Evolutionary conservation across 2,113 vertebrate species (phyloP), one percentile per base, ranked within the genome.

Genomic region (Polypterus senegalus): DNA sequence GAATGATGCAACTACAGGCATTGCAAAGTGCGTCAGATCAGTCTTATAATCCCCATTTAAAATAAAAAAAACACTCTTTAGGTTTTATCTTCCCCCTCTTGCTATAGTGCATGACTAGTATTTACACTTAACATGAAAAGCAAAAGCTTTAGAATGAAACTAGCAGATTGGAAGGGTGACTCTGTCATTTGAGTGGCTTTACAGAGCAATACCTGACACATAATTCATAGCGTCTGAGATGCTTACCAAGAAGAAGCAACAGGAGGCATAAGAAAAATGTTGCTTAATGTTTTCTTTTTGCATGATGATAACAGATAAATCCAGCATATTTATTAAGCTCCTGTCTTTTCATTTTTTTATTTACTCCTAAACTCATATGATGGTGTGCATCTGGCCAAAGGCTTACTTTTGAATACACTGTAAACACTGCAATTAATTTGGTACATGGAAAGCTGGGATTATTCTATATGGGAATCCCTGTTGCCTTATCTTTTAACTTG

Each of bases 41-140:
- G 70, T 58, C 62, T 69, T 53, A 68, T 80, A 80, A 81, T 81
- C 79, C 75, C 71, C 70, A 59, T 73, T 74, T 76, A 78, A 81
- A 69, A 65, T 59, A 63, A 77, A 69, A 66, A 74, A 66, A 71
- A 71, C 69, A 63, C 69, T 73, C 70, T 1, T 63, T 65, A 65
- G 66, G 66, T 63, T 78, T 74, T 76, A 74, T 71, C 62, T 27
- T 70, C 62, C 54, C 60, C 4, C 64, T 27, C 58, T 3, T 61
- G 67, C 68, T 63, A 61, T 62, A 69, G 59, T 65, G 64, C 65
- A 63, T 60, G 65, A 65, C 70, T 68, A 48, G 6, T 27, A 48
- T 43, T 54, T 55, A 5, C 49, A 52, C 11, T 43, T 49, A 59
- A 61, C 61, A 59, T 47, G 27, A 61, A 64, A 44, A 46, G 61